A percentile compares a stretch with the other conserved stretches of the same genome.
Conservation (phyloP, 1,140 invertebrate genomes). For the Papilio polytes region DNA sequence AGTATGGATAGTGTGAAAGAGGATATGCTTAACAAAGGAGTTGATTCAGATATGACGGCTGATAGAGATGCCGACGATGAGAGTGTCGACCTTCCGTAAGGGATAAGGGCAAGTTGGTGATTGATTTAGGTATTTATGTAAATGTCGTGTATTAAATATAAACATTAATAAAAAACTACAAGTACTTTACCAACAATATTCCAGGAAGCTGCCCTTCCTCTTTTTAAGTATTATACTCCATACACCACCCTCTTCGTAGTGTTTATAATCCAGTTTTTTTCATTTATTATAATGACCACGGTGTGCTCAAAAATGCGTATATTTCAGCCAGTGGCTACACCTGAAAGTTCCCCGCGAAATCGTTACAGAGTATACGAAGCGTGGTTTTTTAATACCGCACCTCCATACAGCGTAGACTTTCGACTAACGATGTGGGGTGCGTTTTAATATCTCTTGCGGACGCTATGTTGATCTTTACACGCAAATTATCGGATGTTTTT, state of each 20-base stretch:
- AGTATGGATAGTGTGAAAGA: too few species aligned
- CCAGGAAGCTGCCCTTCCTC: background rate
- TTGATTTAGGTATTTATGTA: too few species aligned
- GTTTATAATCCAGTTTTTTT: background rate
- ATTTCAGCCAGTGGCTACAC: conserved; percentile 17
- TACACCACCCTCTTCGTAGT: background rate
- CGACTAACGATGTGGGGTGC: conserved; percentile 35
- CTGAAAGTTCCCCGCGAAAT: conserved; percentile 18
- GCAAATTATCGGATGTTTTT: background rate
- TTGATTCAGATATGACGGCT: too few species aligned
- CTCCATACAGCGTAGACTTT: conserved; percentile 24
- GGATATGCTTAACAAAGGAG: too few species aligned
- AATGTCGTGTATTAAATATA: too few species aligned
- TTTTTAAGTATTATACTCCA: background rate
- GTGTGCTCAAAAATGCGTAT: conserved; percentile 12
- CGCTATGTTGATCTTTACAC: background rate
- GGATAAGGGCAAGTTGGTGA: too few species aligned
- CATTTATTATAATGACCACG: conserved; percentile 10
- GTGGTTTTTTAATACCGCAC: conserved; percentile 32
- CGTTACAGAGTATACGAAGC: conserved; percentile 7
- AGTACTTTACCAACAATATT: too few species aligned
- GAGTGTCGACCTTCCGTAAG: too few species aligned
- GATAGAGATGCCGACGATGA: too few species aligned
- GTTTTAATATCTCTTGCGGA: conserved; percentile 30
- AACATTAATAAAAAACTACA: too few species aligned